A percentile compares a stretch with the other conserved stretches of the same genome.
phyloP scores from a whole-genome alignment of 2,888 invertebrate genomes.

The Zaprionus lineosus region DNA sequence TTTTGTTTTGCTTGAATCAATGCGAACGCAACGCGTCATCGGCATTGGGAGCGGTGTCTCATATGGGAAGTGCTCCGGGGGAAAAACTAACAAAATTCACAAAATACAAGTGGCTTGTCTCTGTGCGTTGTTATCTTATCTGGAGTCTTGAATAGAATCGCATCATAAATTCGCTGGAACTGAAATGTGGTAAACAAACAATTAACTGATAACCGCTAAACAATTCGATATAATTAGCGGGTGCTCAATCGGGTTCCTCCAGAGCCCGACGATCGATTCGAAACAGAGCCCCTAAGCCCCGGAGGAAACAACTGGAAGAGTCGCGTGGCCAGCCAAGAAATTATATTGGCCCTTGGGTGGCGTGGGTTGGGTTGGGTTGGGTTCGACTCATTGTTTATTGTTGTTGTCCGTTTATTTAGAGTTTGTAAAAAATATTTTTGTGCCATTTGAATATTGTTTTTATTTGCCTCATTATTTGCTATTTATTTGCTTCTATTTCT shows the following conservation, averaged over 20 bases:
- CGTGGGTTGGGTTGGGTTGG: background rate
- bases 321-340: slow-evolving; percentile 11
- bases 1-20: background rate
- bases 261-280: slow-evolving; percentile 25
- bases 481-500: slow-evolving; percentile 21
- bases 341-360: background rate
- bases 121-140: too few species aligned
- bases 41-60: slow-evolving; percentile 4
- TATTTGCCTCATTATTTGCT: background rate
- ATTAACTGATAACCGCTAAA: slow-evolving; percentile 62
- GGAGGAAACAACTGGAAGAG: slow-evolving; percentile 6
- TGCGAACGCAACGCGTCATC: slow-evolving; percentile 39
- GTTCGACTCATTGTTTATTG: background rate
- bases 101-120: too few species aligned
- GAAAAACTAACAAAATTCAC: slow-evolving; percentile 3
- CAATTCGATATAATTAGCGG: slow-evolving; percentile 32
- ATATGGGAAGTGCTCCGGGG: slow-evolving; percentile 14
- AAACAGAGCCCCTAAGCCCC: slow-evolving; percentile 17
- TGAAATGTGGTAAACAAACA: slow-evolving; percentile 64
- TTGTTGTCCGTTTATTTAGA: slow-evolving; percentile 4
- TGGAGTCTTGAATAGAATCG: too few species aligned
- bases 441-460: slow-evolving; percentile 31
- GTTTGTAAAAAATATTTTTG: slow-evolving; percentile 41
- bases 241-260: slow-evolving; percentile 5
- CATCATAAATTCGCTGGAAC: slow-evolving; percentile 15